Conservation (phyloP, 2,888 invertebrate species). For the Dusona sp. region DNA sequence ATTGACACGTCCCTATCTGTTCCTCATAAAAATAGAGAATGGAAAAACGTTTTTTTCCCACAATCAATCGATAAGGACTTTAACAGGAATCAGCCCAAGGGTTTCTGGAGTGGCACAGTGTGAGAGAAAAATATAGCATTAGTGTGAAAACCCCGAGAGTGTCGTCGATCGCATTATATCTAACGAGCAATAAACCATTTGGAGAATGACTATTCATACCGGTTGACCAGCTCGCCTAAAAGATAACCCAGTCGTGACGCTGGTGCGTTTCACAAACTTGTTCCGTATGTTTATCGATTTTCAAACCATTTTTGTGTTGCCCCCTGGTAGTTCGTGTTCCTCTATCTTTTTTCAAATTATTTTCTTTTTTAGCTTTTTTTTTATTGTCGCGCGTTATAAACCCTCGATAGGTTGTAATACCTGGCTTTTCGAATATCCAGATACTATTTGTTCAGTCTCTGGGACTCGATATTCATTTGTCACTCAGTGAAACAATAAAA, state of each 20-base stretch:
- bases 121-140: slow-evolving; percentile 46
- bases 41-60: slow-evolving; percentile 4
- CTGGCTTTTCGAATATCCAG: slow-evolving; percentile 52
- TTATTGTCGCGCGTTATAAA: slow-evolving; percentile 36
- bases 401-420: slow-evolving; percentile 59
- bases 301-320: slow-evolving; percentile 19
- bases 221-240: slow-evolving; percentile 45
- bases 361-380: slow-evolving; percentile 35
- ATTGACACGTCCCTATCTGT: background rate
- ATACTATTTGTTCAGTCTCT: slow-evolving; percentile 24
- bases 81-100: slow-evolving; percentile 40
- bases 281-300: slow-evolving; percentile 57
- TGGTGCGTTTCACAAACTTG: slow-evolving; percentile 44
- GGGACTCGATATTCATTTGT: slow-evolving; percentile 13
- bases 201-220: slow-evolving; percentile 49
- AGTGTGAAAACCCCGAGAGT: slow-evolving; percentile 56
- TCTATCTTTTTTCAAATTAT: slow-evolving; percentile 1
- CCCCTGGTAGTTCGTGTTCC: slow-evolving; percentile 30
- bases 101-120: slow-evolving; percentile 22
- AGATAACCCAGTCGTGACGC: slow-evolving; percentile 60
- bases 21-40: background rate
- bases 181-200: slow-evolving; percentile 66
- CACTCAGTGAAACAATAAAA: background rate
- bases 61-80: slow-evolving; percentile 52
- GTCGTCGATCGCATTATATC: slow-evolving; percentile 65